These are phyloP conservation scores for Miniopterus natalensis DNA, from an alignment of 2,113 vertebrate species.

Conservation along the genomic window DNA sequence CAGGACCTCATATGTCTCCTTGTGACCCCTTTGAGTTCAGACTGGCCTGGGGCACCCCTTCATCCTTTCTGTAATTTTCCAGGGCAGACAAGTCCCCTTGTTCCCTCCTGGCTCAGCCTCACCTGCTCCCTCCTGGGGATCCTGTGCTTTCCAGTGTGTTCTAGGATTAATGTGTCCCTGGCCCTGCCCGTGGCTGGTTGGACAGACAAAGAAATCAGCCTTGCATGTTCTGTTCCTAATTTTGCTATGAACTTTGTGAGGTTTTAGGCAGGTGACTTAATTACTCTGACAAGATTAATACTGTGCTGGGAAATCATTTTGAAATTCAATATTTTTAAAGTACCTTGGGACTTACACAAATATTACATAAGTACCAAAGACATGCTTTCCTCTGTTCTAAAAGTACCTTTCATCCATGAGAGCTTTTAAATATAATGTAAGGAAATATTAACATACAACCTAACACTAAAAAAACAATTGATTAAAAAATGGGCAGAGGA, in stretches of 20 bases:
- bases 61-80: neutral
- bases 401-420: neutral
- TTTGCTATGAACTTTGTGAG: neutral
- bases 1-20: neutral
- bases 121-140: neutral
- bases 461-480: neutral
- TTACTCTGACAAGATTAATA: neutral
- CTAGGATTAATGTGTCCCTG: neutral
- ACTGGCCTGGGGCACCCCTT: neutral
- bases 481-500: neutral
- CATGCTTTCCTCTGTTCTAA: neutral
- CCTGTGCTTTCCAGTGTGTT: neutral
- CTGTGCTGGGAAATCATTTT: constrained; percentile 24
- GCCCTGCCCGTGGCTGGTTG: neutral
- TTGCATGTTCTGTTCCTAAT: neutral
- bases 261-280: neutral
- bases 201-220: neutral
- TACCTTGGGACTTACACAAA: neutral
- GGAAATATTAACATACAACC: neutral
- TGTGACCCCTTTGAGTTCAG: neutral
- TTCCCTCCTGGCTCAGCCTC: neutral
- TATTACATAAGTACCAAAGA: neutral
- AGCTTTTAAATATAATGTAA: constrained; percentile 20
- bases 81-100: neutral
- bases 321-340: constrained; percentile 39